Conservation (phyloP, 35 echinoderm and acorn worm species). For the Patiria miniata region DNA sequence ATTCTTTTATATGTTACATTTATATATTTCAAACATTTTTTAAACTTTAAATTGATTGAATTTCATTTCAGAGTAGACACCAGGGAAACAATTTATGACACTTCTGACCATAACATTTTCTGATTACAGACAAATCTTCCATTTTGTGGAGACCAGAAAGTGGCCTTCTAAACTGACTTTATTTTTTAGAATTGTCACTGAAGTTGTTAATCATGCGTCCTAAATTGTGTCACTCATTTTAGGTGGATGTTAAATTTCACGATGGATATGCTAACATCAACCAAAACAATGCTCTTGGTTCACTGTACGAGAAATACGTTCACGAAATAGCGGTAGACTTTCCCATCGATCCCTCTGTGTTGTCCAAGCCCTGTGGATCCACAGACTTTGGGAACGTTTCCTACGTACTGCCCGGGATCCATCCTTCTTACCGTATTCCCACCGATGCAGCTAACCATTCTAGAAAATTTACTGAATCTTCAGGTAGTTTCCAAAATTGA, state of each 20-base stretch:
- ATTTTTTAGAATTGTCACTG: too few relatives aligned
- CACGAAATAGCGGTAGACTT: not conserved
- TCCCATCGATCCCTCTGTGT: not conserved
- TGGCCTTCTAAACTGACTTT: too few relatives aligned
- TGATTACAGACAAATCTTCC: too few relatives aligned
- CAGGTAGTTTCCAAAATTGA: conserved; percentile 27
- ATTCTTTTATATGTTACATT: too few relatives aligned
- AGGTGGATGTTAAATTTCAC: not conserved
- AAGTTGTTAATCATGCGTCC: too few relatives aligned
- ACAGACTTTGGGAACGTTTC: conserved; percentile 90
- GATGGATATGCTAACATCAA: not conserved
- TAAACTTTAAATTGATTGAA: too few relatives aligned
- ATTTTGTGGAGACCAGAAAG: too few relatives aligned
- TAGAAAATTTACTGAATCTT: conserved; percentile 55
- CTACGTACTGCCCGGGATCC: conserved; percentile 78
- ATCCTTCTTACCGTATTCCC: conserved; percentile 66
- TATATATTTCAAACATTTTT: too few relatives aligned
- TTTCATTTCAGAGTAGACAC: too few relatives aligned
- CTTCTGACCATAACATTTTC: too few relatives aligned
- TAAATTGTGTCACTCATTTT: too few relatives aligned
- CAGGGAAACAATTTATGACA: too few relatives aligned
- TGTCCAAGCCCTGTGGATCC: conserved; percentile 41
- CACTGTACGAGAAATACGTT: not conserved
- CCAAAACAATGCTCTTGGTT: not conserved
- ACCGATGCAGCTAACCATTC: conserved; percentile 76